These are phyloP conservation scores for Caiman crocodilus DNA, from an alignment of 2,797 vertebrate genomes.

Conservation along the genomic window DNA sequence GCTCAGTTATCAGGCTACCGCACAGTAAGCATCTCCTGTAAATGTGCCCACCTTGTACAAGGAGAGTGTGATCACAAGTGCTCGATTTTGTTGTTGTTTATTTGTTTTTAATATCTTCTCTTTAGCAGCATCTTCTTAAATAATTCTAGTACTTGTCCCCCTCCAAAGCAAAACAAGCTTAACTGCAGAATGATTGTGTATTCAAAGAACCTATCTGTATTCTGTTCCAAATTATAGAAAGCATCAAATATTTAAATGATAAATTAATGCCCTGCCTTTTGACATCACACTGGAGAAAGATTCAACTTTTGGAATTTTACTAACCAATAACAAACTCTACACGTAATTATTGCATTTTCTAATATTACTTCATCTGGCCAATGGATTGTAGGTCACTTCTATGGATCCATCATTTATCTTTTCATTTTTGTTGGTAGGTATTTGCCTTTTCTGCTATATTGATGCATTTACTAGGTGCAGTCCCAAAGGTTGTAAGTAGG, in stretches of 20 bases:
- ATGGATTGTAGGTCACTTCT: background rate
- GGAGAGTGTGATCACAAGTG: constrained; percentile 26
- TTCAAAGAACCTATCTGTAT: background rate
- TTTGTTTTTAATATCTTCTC: constrained; percentile 42
- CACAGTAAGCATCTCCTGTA: too few species aligned
- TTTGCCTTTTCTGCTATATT: background rate
- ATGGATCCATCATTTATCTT: background rate
- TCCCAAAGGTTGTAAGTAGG: fast-evolving
- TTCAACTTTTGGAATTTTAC: background rate
- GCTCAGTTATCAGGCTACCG: too few species aligned
- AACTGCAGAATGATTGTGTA: background rate
- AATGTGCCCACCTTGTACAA: background rate
- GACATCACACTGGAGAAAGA: background rate
- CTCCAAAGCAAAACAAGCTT: background rate
- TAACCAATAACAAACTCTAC: background rate
- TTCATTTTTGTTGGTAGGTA: fast-evolving
- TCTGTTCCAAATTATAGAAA: background rate
- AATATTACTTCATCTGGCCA: fast-evolving
- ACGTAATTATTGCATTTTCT: background rate
- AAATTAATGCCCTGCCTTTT: background rate
- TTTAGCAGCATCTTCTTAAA: background rate
- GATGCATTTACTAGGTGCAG: background rate
- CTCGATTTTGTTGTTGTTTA: fast-evolving
- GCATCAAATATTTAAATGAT: background rate
- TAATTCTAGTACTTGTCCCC: background rate